Evolutionary conservation across 2,113 vertebrate genomes (phyloP).

Genomic region (Sinosuthora webbiana): DNA sequence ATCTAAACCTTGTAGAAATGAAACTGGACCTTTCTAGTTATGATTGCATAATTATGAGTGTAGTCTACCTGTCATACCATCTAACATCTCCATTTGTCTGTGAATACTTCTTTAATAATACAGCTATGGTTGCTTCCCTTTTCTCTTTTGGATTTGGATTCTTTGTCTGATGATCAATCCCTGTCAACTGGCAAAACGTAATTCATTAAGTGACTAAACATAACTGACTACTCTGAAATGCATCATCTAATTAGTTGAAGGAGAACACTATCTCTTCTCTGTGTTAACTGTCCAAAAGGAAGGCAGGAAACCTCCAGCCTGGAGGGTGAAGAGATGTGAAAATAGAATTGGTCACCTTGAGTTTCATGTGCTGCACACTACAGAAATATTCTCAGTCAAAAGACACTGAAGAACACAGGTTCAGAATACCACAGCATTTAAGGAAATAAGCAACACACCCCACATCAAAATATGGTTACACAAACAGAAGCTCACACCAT

Average conservation of each 20-base stretch:
- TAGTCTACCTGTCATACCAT: neutral
- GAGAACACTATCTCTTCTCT: neutral
- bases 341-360: neutral
- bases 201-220: conserved; percentile 28
- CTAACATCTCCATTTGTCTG: neutral
- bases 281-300: neutral
- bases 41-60: neutral
- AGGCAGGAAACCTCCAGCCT: neutral
- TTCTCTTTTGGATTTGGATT: neutral
- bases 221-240: neutral
- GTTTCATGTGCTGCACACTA: neutral
- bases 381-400: neutral
- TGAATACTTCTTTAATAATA: neutral
- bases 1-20: neutral
- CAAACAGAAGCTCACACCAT: neutral
- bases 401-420: neutral
- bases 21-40: neutral
- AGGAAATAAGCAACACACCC: neutral
- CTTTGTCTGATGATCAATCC: neutral
- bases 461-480: neutral
- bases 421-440: neutral
- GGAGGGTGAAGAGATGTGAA: neutral
- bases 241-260: neutral
- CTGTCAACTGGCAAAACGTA: conserved; percentile 3
- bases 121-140: neutral